These are phyloP conservation scores for Synanthedon andrenaeformis DNA, from an alignment of 2,888 invertebrate species.

Conservation along the genomic window DNA sequence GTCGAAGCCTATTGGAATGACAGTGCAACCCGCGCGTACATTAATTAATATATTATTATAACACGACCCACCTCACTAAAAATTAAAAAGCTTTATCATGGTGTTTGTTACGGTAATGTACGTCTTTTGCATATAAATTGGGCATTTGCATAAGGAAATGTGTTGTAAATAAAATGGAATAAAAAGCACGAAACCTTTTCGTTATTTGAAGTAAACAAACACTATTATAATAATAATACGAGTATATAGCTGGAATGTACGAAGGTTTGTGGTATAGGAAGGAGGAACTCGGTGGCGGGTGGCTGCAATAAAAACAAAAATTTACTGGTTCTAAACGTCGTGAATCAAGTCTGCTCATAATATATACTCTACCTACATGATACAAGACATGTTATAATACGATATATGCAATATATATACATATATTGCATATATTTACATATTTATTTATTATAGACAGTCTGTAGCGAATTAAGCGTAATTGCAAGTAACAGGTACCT, in stretches of 20 bases:
- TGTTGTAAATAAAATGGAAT: slow-evolving; percentile 2
- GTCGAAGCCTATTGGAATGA: slow-evolving; percentile 51
- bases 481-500: too few relatives aligned
- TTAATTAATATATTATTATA: slow-evolving; percentile 60
- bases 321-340: slow-evolving; percentile 32
- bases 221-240: neutral
- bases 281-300: neutral
- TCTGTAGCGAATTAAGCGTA: too few relatives aligned
- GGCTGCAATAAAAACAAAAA: slow-evolving; percentile 30
- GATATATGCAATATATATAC: too few relatives aligned
- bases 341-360: slow-evolving; percentile 30
- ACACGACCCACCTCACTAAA: slow-evolving; percentile 54
- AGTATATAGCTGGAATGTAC: neutral
- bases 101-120: slow-evolving; percentile 42
- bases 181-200: neutral
- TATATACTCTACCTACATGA: neutral
- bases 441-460: too few relatives aligned
- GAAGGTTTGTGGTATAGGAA: neutral
- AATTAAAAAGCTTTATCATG: slow-evolving; percentile 60
- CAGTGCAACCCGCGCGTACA: slow-evolving; percentile 43
- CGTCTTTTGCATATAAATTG: slow-evolving; percentile 56
- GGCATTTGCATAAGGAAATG: slow-evolving; percentile 46
- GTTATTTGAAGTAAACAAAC: too few relatives aligned
- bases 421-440: too few relatives aligned
- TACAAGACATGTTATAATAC: too few relatives aligned